phyloP scores from a whole-genome alignment of 2,888 invertebrate genomes.

The Drosophila antonietae region DNA sequence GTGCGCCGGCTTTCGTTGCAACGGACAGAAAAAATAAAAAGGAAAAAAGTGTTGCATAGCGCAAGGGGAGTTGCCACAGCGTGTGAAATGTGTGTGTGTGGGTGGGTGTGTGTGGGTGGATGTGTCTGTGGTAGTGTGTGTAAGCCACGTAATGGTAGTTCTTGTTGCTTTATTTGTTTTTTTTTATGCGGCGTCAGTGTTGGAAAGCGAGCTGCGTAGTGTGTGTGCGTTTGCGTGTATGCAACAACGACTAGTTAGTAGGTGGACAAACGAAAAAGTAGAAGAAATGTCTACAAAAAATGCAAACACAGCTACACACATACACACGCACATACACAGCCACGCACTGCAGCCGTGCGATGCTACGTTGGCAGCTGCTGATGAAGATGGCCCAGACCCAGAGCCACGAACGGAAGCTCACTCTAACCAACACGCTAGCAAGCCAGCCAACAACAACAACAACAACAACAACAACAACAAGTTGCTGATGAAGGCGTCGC shows the following conservation, averaged over 20 bases:
- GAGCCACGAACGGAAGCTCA: constrained; percentile 70
- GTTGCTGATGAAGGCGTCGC: constrained; percentile 61
- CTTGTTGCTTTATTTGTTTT: constrained; percentile 44
- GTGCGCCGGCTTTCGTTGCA: constrained; percentile 71
- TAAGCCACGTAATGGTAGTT: constrained; percentile 39
- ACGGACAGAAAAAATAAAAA: constrained; percentile 12
- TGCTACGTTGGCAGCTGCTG: constrained; percentile 70
- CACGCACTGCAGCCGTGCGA: constrained; percentile 31
- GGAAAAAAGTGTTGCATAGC: constrained; percentile 72
- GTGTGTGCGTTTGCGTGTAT: constrained; percentile 12
- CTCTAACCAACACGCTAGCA: constrained; percentile 74
- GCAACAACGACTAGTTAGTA: constrained; percentile 68
- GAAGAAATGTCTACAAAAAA: constrained; percentile 50
- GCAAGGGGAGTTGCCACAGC: constrained; percentile 76
- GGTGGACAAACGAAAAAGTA: constrained; percentile 68
- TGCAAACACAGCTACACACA: constrained; percentile 26
- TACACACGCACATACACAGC: constrained; percentile 11
- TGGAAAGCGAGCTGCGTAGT: constrained; percentile 18
- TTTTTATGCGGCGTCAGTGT: constrained; percentile 14
- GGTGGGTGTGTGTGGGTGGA: constrained; percentile 7
- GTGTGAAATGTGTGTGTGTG: constrained; percentile 61
- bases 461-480: constrained; percentile 26
- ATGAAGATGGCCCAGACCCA: constrained; percentile 76
- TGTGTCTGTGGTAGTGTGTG: constrained; percentile 26
- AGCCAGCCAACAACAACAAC: constrained; percentile 44